Percentiles rank a stretch among this genome's conserved stretches.
Evolutionary conservation across 1,140 invertebrate genomes (phyloP).

Genomic region (Drosophila gunungcola): DNA sequence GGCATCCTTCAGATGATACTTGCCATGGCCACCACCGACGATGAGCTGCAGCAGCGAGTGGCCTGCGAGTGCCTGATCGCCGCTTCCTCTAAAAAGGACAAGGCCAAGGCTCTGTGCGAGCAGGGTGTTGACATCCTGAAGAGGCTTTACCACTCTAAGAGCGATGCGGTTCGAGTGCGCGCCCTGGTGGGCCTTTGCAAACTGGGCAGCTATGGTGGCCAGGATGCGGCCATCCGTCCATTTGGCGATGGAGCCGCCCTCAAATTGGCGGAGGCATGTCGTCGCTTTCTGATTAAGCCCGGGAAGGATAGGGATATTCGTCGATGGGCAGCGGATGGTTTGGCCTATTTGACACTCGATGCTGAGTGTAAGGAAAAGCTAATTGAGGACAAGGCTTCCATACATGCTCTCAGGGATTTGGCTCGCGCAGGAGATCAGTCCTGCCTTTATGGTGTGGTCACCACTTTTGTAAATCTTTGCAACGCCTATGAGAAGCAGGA

Average conservation of each 20-base stretch:
- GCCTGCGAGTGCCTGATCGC: constrained; percentile 98
- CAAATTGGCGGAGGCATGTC: constrained; percentile 97
- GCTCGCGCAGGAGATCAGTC: constrained; percentile 94
- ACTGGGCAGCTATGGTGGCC: constrained; percentile 97
- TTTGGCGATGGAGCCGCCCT: constrained; percentile 97
- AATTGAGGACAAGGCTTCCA: constrained; percentile 92
- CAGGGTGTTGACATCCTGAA: constrained; percentile 98
- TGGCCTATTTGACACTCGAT: constrained; percentile 98
- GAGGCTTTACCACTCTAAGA: constrained; percentile 95
- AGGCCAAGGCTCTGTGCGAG: constrained; percentile 95
- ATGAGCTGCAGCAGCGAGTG: constrained; percentile 94
- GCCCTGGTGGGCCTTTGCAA: constrained; percentile 98
- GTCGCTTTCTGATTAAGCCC: constrained; percentile 94
- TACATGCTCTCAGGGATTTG: constrained; percentile 95
- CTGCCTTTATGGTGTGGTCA: constrained; percentile 96
- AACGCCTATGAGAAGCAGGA: constrained; percentile 99
- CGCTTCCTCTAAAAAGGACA: constrained; percentile 98
- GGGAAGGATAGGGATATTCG: constrained; percentile 95
- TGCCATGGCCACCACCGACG: constrained; percentile 96
- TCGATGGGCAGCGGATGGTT: constrained; percentile 98
- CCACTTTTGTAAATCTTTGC: constrained; percentile 97
- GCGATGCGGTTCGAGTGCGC: constrained; percentile 95
- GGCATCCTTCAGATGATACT: constrained; percentile 98
- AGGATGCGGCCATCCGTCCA: constrained; percentile 95
- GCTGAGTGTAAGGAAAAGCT: constrained; percentile 99